Percentiles rank a stretch among this genome's conserved stretches.
Conservation (phyloP, 2,113 vertebrate genomes). For the Centropus bengalensis region DNA sequence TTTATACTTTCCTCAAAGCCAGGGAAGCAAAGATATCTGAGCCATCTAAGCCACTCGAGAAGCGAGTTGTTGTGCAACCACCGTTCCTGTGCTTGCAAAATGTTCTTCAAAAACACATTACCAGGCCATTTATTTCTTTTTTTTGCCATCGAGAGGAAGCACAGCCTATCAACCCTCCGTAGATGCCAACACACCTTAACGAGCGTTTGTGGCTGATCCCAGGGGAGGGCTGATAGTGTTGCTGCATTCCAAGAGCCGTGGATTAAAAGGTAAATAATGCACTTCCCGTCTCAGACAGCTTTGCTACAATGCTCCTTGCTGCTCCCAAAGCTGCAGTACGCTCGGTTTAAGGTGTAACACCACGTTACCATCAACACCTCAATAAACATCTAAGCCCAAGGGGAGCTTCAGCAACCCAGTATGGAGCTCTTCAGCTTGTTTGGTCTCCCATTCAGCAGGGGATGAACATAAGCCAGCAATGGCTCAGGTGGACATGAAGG, state of each 20-base stretch:
- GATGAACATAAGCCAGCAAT: no score
- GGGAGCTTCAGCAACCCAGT: background rate
- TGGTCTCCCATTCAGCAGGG: background rate
- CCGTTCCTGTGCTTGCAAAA: background rate
- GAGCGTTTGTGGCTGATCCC: background rate
- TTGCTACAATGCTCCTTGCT: background rate
- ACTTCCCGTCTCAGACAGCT: rapidly evolving
- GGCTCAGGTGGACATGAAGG: no score
- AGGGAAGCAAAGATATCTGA: conserved; percentile 54
- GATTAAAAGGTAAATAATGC: background rate
- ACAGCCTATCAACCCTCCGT: background rate
- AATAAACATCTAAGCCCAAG: background rate
- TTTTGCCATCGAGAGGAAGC: background rate
- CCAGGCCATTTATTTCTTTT: background rate
- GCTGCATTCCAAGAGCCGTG: background rate
- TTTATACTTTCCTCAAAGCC: conserved; percentile 50
- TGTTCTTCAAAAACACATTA: background rate
- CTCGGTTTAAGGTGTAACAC: background rate
- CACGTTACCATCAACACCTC: rapidly evolving
- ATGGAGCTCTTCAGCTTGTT: background rate
- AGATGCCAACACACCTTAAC: rapidly evolving
- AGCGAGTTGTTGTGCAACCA: conserved; percentile 37
- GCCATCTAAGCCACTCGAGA: conserved; percentile 40
- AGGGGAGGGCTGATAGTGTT: background rate
- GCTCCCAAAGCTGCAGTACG: background rate